Percentiles rank a stretch among this genome's conserved stretches.
Conservation (phyloP, 2,797 vertebrate species). For the Microctenopoma steveboyesi region DNA sequence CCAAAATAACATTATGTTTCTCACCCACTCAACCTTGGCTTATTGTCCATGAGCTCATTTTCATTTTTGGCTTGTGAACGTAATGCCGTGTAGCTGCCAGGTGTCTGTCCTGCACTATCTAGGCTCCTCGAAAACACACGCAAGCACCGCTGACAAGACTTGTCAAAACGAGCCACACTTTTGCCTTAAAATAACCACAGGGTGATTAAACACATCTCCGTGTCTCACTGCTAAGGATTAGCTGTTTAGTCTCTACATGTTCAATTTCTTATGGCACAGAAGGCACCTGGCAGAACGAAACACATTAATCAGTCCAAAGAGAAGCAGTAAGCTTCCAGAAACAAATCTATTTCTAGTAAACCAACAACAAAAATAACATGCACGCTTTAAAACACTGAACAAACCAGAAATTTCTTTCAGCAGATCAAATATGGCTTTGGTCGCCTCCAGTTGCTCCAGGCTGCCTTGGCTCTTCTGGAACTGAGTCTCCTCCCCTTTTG, state of each 20-base stretch:
- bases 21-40: neutral
- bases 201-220: slow-evolving; percentile 2
- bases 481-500: slow-evolving; percentile 60
- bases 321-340: neutral
- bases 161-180: neutral
- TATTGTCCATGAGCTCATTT: neutral
- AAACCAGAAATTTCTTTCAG: slow-evolving; percentile 85
- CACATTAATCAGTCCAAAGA: slow-evolving; percentile 13
- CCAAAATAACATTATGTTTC: neutral
- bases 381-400: slow-evolving; percentile 44
- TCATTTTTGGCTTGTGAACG: neutral
- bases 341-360: neutral
- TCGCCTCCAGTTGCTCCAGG: slow-evolving; percentile 76
- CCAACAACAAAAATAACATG: neutral
- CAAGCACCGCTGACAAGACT: slow-evolving; percentile 3
- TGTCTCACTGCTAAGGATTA: slow-evolving; percentile 15
- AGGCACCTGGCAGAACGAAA: slow-evolving; percentile 11
- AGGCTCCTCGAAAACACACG: neutral
- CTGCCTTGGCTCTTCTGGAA: slow-evolving; percentile 60
- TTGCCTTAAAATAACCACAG: slow-evolving; percentile 8
- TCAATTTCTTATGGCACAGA: neutral
- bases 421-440: slow-evolving; percentile 84
- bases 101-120: neutral
- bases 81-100: neutral
- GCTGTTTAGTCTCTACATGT: slow-evolving; percentile 5